Evolutionary conservation across 2,888 invertebrate genomes (phyloP).

Genomic region (Drosophila mayaguana): DNA sequence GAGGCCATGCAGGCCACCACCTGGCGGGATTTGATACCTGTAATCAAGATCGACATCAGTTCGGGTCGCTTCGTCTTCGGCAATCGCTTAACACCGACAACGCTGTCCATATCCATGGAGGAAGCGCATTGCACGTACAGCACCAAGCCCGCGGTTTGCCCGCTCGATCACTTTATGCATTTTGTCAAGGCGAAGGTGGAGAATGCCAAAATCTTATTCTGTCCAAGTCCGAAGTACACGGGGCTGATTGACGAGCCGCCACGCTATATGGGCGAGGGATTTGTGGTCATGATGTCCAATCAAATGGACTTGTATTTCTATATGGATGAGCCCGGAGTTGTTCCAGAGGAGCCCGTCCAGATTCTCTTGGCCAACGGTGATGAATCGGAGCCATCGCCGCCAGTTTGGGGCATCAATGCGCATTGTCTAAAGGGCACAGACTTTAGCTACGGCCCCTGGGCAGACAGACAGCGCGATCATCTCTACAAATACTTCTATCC

Average conservation of each 20-base stretch:
- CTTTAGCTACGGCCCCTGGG: constrained; percentile 99
- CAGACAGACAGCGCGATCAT: constrained; percentile 97
- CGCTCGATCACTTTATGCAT: constrained; percentile 97
- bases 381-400: constrained; percentile 95
- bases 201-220: constrained; percentile 97
- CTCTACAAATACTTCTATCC: constrained; percentile 98
- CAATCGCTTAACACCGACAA: constrained; percentile 96
- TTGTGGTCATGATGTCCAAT: constrained; percentile 98
- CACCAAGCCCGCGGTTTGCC: constrained; percentile 97
- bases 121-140: constrained; percentile 98
- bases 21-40: constrained; percentile 98
- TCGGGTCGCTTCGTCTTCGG: constrained; percentile 97
- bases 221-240: constrained; percentile 97
- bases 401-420: constrained; percentile 97
- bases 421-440: constrained; percentile 97
- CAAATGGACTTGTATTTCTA: constrained; percentile 97
- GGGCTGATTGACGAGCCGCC: constrained; percentile 98
- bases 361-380: constrained; percentile 96
- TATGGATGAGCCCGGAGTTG: constrained; percentile 97
- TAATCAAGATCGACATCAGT: constrained; percentile 97
- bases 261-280: constrained; percentile 98
- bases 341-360: constrained; percentile 96
- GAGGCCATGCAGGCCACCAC: constrained; percentile 94
- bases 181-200: constrained; percentile 97
- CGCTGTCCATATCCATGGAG: constrained; percentile 95